These are phyloP conservation scores for Schizopygopsis pylzovi DNA, from an alignment of 2,797 vertebrate species.

Conservation along the genomic window DNA sequence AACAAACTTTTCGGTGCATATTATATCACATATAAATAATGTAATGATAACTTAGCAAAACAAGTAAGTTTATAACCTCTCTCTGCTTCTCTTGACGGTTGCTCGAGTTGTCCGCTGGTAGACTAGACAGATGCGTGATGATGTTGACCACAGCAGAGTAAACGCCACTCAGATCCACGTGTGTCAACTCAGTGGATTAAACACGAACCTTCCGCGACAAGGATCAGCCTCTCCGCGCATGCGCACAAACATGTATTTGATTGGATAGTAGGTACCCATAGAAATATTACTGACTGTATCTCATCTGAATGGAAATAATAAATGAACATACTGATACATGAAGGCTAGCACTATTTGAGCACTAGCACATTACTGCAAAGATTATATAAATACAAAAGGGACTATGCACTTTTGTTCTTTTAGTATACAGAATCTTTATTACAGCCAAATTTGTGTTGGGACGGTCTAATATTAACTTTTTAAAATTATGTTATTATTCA, in stretches of 20 bases:
- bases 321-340: neutral
- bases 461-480: neutral
- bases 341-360: neutral
- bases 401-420: too few species aligned
- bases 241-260: neutral
- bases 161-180: constrained; percentile 29
- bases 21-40: neutral
- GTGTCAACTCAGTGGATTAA: neutral
- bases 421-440: too few species aligned
- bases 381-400: neutral
- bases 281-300: neutral
- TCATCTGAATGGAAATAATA: neutral
- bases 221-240: neutral
- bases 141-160: constrained; percentile 17
- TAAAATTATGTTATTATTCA: neutral
- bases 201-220: constrained; percentile 46
- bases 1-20: neutral
- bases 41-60: neutral
- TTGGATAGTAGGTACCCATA: neutral
- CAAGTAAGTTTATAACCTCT: neutral
- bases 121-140: neutral
- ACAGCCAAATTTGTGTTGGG: too few species aligned
- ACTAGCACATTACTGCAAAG: too few species aligned
- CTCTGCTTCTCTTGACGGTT: neutral
- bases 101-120: neutral